Evolutionary conservation across 2,888 invertebrate species (phyloP).

Genomic region (Troides helena): DNA sequence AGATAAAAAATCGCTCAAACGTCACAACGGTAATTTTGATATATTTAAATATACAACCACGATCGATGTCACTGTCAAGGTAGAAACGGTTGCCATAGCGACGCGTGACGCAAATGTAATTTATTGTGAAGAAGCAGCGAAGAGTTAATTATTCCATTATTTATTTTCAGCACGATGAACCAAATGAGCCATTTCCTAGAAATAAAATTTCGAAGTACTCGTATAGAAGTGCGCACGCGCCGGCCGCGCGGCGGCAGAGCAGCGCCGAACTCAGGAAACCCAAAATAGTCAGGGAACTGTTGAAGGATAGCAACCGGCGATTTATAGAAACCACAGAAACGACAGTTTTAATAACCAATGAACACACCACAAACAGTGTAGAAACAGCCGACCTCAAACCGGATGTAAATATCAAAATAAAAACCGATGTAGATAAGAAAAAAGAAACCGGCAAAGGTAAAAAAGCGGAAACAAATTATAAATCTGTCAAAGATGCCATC

Average conservation of each 20-base stretch:
- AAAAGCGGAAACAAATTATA: not conserved
- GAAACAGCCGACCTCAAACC: not conserved
- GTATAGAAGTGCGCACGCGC: not conserved
- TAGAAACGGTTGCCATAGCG: too few species aligned
- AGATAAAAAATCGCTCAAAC: too few species aligned
- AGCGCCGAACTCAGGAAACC: constrained; percentile 24
- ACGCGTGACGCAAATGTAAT: too few species aligned
- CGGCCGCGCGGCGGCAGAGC: constrained; percentile 2
- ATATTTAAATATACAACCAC: too few species aligned
- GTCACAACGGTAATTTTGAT: too few species aligned
- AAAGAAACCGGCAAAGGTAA: not conserved
- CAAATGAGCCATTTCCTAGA: constrained; percentile 14
- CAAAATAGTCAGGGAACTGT: constrained; percentile 21
- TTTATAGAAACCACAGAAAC: constrained; percentile 15
- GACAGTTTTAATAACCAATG: not conserved
- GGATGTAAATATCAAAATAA: not conserved
- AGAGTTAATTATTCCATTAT: not conserved
- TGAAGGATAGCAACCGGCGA: constrained; percentile 25
- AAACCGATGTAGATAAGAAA: not conserved
- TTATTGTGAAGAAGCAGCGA: too few species aligned
- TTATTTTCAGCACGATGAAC: constrained; percentile 21
- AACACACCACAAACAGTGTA: not conserved
- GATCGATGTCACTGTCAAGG: too few species aligned
- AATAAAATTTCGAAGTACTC: constrained; percentile 1
- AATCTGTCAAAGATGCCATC: constrained; percentile 8